These are phyloP conservation scores for Siniperca knerii DNA, from an alignment of 2,113 vertebrate species.

Conservation along the genomic window DNA sequence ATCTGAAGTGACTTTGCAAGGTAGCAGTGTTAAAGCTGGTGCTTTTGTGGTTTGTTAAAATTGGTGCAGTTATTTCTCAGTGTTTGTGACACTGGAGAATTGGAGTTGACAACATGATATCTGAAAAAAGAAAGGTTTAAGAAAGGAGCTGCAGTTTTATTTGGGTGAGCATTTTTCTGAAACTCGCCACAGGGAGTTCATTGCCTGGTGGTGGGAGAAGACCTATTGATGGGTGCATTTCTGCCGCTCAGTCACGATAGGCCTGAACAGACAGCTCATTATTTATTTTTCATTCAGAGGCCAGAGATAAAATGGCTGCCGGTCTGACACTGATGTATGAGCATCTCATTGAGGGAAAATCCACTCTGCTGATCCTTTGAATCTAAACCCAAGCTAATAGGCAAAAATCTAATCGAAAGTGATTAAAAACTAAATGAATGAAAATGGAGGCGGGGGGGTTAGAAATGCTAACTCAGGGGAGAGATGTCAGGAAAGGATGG, in stretches of 20 bases:
- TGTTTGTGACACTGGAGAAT: background rate
- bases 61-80: background rate
- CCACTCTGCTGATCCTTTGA: constrained; percentile 56
- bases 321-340: constrained; percentile 78
- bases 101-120: background rate
- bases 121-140: background rate
- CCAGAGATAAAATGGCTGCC: constrained; percentile 66
- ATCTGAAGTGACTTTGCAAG: background rate
- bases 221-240: constrained; percentile 50
- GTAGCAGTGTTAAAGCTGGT: background rate
- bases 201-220: constrained; percentile 5
- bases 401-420: constrained; percentile 66
- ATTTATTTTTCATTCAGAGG: constrained; percentile 65
- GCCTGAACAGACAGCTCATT: constrained; percentile 60
- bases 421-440: constrained; percentile 65
- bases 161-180: background rate
- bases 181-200: constrained; percentile 25
- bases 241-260: constrained; percentile 33
- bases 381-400: constrained; percentile 48
- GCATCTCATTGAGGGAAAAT: constrained; percentile 55
- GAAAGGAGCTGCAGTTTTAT: background rate
- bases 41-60: background rate
- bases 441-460: background rate
- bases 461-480: constrained; percentile 47
- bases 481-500: constrained; percentile 48